These are phyloP conservation scores for Lates japonicus DNA, from an alignment of 2,797 vertebrate species.

Conservation along the genomic window DNA sequence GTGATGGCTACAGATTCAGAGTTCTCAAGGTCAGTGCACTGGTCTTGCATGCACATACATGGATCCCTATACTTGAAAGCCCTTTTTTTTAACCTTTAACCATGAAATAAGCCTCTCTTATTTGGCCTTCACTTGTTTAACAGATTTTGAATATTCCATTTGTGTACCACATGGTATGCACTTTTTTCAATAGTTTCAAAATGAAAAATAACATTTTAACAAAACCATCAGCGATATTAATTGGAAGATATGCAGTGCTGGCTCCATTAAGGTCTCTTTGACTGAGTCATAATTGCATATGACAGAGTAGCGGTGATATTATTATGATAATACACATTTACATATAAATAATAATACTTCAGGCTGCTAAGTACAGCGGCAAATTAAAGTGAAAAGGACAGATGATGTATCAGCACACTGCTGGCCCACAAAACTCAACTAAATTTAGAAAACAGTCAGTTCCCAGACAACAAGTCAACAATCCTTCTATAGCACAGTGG, in stretches of 20 bases:
- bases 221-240: constrained; percentile 43
- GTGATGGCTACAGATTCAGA: neutral
- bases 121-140: neutral
- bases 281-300: constrained; percentile 46
- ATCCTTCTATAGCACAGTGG: neutral
- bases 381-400: constrained; percentile 39
- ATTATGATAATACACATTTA: constrained; percentile 49
- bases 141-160: neutral
- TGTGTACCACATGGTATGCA: neutral
- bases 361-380: constrained; percentile 26
- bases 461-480: neutral
- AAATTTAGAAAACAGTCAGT: constrained; percentile 6
- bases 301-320: constrained; percentile 44
- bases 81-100: neutral
- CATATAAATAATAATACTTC: constrained; percentile 40
- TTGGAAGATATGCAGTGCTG: constrained; percentile 37
- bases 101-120: neutral
- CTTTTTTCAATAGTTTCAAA: neutral
- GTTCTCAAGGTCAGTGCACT: constrained; percentile 8
- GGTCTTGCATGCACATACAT: neutral
- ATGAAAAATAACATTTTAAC: constrained; percentile 29
- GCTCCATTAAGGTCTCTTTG: constrained; percentile 44
- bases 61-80: neutral
- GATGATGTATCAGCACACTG: constrained; percentile 21
- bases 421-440: neutral